Conservation (phyloP, 2,888 invertebrate species). For the Drosophila differens region DNA sequence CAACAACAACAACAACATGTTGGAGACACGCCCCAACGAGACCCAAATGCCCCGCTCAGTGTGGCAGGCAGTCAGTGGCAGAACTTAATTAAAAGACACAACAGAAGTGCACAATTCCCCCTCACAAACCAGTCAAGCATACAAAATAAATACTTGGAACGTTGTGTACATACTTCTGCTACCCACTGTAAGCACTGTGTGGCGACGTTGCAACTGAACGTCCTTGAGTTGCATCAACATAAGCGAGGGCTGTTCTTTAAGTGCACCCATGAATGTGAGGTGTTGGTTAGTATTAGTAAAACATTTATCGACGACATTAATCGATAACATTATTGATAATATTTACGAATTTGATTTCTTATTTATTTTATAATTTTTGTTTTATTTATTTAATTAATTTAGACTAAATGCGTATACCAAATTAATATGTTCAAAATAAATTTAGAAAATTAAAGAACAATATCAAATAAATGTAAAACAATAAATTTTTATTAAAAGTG, state of each 20-base stretch:
- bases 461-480: not conserved
- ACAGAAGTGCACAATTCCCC: constrained; percentile 24
- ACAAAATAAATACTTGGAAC: constrained; percentile 33
- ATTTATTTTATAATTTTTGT: not conserved
- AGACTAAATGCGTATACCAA: not conserved
- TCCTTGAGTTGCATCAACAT: constrained; percentile 43
- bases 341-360: not conserved
- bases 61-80: constrained; percentile 34
- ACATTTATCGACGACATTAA: not conserved
- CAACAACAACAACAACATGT: constrained; percentile 17
- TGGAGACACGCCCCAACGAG: constrained; percentile 40
- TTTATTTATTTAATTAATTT: not conserved
- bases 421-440: not conserved
- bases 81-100: constrained; percentile 60
- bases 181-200: constrained; percentile 20
- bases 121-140: constrained; percentile 24
- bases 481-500: not conserved
- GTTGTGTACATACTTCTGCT: constrained; percentile 32
- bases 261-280: not conserved
- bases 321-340: not conserved
- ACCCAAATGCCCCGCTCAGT: constrained; percentile 38
- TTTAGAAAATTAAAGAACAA: not conserved
- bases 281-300: not conserved
- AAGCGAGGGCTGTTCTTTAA: constrained; percentile 31
- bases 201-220: constrained; percentile 44